Evolutionary conservation across 2,888 invertebrate genomes (phyloP).

Genomic region (Lithophane leautieri): DNA sequence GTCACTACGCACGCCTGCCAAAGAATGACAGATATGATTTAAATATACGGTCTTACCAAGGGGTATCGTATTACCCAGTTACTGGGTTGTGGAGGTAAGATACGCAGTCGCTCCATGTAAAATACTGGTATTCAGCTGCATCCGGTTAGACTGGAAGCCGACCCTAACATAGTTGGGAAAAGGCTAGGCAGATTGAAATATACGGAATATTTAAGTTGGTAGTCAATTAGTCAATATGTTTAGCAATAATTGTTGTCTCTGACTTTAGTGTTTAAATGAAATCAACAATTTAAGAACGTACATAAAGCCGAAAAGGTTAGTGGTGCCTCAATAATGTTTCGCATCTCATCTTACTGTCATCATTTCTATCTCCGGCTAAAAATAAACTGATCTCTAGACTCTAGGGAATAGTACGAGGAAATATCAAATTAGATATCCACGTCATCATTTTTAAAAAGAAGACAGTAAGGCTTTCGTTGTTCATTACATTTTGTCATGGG

Average conservation of each 20-base stretch:
- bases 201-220: too few species aligned
- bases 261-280: too few species aligned
- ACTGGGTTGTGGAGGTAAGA: too few species aligned
- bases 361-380: slow-evolving; percentile 7
- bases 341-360: slow-evolving; percentile 3
- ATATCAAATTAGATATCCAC: neutral
- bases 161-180: too few species aligned
- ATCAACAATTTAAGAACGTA: neutral
- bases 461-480: neutral
- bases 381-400: slow-evolving; percentile 32
- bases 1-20: neutral
- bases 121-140: too few species aligned
- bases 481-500: neutral
- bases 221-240: neutral
- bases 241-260: neutral
- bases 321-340: neutral
- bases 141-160: too few species aligned
- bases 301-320: too few species aligned
- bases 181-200: too few species aligned
- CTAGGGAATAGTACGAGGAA: slow-evolving; percentile 11
- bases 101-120: too few species aligned
- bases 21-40: neutral
- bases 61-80: too few species aligned
- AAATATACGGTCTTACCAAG: neutral
- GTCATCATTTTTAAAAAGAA: neutral